Evolutionary conservation across 2,888 invertebrate species (phyloP).

Genomic region (Leptinotarsa haldemani): DNA sequence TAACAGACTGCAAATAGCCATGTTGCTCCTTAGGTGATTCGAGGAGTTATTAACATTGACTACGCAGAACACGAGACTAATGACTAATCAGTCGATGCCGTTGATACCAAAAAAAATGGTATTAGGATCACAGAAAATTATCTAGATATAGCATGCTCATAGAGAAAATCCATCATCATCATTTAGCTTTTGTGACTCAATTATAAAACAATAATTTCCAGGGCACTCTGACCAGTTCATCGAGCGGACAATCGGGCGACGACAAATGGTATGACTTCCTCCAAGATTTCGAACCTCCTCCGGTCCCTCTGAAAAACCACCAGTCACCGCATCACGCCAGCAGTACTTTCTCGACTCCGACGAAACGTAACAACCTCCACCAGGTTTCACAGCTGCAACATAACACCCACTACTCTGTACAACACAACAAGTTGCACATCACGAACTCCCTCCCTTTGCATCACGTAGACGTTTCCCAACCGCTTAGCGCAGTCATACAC

Average conservation of each 20-base stretch:
- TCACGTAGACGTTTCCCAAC: constrained; percentile 62
- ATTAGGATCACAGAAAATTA: background rate
- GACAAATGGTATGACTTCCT: constrained; percentile 75
- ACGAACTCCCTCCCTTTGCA: constrained; percentile 66
- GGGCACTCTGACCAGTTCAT: constrained; percentile 73
- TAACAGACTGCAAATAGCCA: too few relatives aligned
- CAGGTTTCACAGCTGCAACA: constrained; percentile 56
- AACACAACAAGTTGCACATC: constrained; percentile 64
- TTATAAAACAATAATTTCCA: constrained; percentile 53
- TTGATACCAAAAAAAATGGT: background rate
- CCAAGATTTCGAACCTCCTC: constrained; percentile 69
- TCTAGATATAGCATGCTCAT: background rate
- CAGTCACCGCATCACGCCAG: constrained; percentile 55
- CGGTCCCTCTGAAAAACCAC: constrained; percentile 63
- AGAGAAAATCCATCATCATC: background rate
- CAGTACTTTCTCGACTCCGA: constrained; percentile 63
- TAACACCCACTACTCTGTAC: constrained; percentile 60
- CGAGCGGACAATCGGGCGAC: constrained; percentile 74
- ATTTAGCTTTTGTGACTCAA: background rate
- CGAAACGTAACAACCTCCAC: constrained; percentile 61
- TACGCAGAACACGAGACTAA: too few relatives aligned
- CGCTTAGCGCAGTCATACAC: constrained; percentile 62
- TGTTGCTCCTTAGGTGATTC: too few relatives aligned
- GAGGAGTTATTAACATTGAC: too few relatives aligned
- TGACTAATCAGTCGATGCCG: too few relatives aligned